Base-by-base conservation (phyloP, 1,140 invertebrate genomes). In the Trachelipus rathkii region DNA sequence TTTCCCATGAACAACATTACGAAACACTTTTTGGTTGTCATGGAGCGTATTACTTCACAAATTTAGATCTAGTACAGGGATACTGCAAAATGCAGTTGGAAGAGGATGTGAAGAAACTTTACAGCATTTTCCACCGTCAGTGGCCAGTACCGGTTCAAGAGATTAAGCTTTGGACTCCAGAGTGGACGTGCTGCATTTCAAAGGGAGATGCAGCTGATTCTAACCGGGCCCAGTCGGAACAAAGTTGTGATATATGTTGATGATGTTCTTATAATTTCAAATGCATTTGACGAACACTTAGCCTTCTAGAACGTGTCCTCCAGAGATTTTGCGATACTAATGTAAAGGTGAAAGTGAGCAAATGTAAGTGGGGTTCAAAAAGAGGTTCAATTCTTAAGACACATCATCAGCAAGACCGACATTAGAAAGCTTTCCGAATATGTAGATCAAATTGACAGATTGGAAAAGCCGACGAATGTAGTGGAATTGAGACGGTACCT, bases 121-220 rank as follows among this genome's bases (percentile, higher is more conserved):
- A 33, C 33, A 3, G 33, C 33, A 33, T 33, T 33, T 33, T 33
- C 33, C 6, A 33, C 33, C 2, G 33, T 33, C 6, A 33, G 33
- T 33, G 33, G 33, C 6, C 33, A 33, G 33, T 33, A 33, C 6
- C 33, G 33, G 60, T 66, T 66, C 5, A 66, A n/a, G 15, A 23
- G 69, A 23, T 4, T 71, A 23, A 71, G 10, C 10, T 71, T 71
- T 71, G 69, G 69, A 23, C 69, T 71, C 10, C 3, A n/a, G 23
- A 71, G 10, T 10, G 13, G 23, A 23, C 23, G 8, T 4, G 33
- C 33, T 3, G 33, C 33, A 33, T 33, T 71, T 10, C 13, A 11
- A 71, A 71, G 69, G 69, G 23, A 71, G 69, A 71, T 71, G 69
- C 69, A 71, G 21, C 69, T 0, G 0, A 71, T 71, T 4, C 69